Percentiles rank a stretch among this genome's conserved stretches.
Evolutionary conservation across 1,140 invertebrate genomes (phyloP).

Genomic region (Capitella teleta): DNA sequence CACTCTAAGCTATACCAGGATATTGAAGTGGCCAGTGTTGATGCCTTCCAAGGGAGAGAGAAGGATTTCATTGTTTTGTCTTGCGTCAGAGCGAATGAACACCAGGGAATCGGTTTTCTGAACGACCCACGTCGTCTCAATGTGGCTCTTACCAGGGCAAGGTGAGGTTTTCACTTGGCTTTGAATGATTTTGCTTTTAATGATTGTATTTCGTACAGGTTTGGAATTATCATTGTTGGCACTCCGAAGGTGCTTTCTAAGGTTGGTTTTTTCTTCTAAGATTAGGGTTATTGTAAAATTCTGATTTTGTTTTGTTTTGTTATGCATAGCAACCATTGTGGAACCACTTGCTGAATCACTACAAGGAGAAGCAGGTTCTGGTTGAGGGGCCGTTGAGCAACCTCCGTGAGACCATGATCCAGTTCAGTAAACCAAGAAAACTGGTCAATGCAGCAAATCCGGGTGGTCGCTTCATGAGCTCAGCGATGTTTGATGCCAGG

Average conservation of each 20-base stretch:
- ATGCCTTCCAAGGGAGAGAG: conserved; percentile 90
- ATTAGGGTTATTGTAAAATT: background rate
- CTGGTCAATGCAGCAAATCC: conserved; percentile 86
- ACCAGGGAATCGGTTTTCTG: conserved; percentile 83
- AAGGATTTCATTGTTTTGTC: conserved; percentile 94
- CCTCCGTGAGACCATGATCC: conserved; percentile 90
- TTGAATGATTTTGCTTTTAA: background rate
- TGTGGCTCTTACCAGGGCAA: conserved; percentile 92
- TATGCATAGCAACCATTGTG: conserved; percentile 85
- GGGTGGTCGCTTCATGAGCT: conserved; percentile 93
- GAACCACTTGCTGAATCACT: conserved; percentile 95
- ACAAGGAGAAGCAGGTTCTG: conserved; percentile 93
- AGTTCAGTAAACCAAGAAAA: conserved; percentile 94
- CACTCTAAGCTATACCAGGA: conserved; percentile 96
- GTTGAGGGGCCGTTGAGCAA: conserved; percentile 97
- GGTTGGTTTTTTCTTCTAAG: conserved; percentile 28
- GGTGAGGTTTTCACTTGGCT: conserved; percentile 45
- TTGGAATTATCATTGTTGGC: conserved; percentile 93
- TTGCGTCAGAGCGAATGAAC: conserved; percentile 82
- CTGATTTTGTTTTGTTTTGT: no score
- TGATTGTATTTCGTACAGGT: conserved; percentile 18
- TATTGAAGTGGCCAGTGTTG: conserved; percentile 98
- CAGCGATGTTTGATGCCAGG: conserved; percentile 62
- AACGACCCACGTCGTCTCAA: conserved; percentile 96
- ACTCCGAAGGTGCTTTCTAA: conserved; percentile 98